Evolutionary conservation across 2,797 vertebrate species (phyloP).

Genomic region (Melanotaenia maccullochi): DNA sequence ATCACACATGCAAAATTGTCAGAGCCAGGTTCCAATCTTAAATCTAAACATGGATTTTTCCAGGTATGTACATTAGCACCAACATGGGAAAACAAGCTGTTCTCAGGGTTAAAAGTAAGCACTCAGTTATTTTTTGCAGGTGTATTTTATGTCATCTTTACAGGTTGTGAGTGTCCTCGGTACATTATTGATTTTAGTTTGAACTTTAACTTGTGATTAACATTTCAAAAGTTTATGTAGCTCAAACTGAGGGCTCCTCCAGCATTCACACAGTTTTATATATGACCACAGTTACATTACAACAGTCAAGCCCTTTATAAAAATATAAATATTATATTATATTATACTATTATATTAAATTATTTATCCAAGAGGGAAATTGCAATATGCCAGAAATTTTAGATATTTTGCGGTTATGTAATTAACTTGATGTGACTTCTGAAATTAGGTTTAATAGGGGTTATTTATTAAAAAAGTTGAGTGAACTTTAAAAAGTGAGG

Average conservation of each 20-base stretch:
- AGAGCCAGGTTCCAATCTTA: conserved; percentile 24
- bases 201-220: conserved; percentile 43
- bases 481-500: too few species aligned
- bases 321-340: neutral
- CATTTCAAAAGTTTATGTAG: conserved; percentile 3
- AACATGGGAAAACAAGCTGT: conserved; percentile 34
- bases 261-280: neutral
- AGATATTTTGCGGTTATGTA: conserved; percentile 1
- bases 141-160: conserved; percentile 29
- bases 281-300: conserved; percentile 1
- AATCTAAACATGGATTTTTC: conserved; percentile 44
- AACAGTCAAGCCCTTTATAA: conserved; percentile 4
- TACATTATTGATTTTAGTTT: conserved; percentile 37
- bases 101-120: conserved; percentile 34
- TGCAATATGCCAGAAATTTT: neutral
- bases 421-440: neutral
- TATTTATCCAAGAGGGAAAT: neutral
- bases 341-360: too few species aligned
- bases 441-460: neutral
- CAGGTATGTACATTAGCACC: conserved; percentile 12
- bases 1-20: neutral
- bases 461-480: too few species aligned
- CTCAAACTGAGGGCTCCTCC: conserved; percentile 10
- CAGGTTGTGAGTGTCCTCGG: conserved; percentile 25
- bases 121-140: conserved; percentile 26